Conservation (phyloP, 2,113 vertebrate genomes). For the Hemiprocne comata region DNA sequence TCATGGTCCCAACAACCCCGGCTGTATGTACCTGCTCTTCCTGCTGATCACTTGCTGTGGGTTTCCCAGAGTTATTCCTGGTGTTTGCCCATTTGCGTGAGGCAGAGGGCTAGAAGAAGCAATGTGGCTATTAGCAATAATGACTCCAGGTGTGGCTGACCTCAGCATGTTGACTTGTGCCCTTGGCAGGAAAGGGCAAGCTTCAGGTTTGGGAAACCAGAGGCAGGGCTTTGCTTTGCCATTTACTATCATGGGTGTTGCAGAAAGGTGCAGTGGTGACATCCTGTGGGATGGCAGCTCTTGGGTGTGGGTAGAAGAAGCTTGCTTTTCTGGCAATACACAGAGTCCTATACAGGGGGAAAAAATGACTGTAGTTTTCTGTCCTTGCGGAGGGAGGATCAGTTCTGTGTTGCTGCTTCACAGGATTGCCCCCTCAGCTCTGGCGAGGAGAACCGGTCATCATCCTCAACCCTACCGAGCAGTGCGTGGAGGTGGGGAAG, state of each 20-base stretch:
- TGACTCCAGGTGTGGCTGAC: neutral
- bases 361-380: neutral
- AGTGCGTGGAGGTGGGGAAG: constrained; percentile 59
- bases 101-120: neutral
- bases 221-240: neutral
- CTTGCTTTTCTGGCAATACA: neutral
- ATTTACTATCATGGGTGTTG: neutral
- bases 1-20: rapidly evolving
- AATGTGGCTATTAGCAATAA: neutral
- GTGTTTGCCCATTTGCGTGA: rapidly evolving
- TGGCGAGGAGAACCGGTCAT: constrained; percentile 84
- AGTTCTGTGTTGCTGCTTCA: neutral
- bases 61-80: neutral
- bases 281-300: neutral
- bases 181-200: neutral
- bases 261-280: neutral
- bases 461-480: constrained; percentile 72
- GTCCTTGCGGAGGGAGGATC: neutral
- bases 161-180: neutral
- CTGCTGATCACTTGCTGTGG: rapidly evolving
- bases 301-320: neutral
- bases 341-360: neutral
- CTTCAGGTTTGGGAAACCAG: neutral
- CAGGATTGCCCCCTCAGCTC: constrained; percentile 60
- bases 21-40: neutral